Conservation (phyloP, 92 coral and sea anemone genomes). For the Nematostella vectensis region DNA sequence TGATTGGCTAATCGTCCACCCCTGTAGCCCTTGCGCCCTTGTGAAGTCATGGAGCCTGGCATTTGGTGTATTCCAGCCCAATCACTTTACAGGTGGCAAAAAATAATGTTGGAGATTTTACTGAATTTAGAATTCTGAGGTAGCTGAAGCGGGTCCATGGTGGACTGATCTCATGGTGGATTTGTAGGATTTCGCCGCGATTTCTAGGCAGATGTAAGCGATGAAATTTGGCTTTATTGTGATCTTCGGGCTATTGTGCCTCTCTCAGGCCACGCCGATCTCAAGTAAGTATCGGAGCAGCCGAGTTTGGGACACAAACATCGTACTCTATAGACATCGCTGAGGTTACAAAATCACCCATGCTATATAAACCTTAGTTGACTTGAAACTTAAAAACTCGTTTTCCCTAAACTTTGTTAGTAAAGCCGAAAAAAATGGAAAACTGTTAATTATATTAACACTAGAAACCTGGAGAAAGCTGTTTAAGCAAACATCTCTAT, state of each 20-base stretch:
- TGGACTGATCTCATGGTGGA: constrained; percentile 20
- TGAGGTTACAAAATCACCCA: too few species aligned
- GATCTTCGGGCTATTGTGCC: constrained; percentile 67
- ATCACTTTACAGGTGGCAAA: constrained; percentile 51
- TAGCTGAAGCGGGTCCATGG: constrained; percentile 47
- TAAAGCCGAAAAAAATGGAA: too few species aligned
- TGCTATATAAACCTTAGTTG: too few species aligned
- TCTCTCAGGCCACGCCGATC: constrained; percentile 74
- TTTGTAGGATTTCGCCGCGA: constrained; percentile 23
- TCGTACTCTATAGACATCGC: too few species aligned
- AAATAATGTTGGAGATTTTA: constrained; percentile 26
- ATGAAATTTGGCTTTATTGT: constrained; percentile 59
- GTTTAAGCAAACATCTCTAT: too few species aligned
- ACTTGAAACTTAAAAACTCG: too few species aligned
- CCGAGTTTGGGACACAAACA: too few species aligned
- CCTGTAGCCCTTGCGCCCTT: constrained; percentile 25
- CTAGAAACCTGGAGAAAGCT: too few species aligned
- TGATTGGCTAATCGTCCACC: constrained; percentile 38
- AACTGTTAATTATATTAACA: too few species aligned
- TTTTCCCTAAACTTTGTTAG: too few species aligned
- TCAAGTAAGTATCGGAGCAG: constrained; percentile 71
- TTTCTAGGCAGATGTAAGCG: constrained; percentile 64
- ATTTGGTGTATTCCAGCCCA: constrained; percentile 21
- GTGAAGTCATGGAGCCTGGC: constrained; percentile 59
- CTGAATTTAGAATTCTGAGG: constrained; percentile 69